Evolutionary conservation across 1,140 invertebrate genomes (phyloP).

Genomic region (Stegodyphus mimosarum): DNA sequence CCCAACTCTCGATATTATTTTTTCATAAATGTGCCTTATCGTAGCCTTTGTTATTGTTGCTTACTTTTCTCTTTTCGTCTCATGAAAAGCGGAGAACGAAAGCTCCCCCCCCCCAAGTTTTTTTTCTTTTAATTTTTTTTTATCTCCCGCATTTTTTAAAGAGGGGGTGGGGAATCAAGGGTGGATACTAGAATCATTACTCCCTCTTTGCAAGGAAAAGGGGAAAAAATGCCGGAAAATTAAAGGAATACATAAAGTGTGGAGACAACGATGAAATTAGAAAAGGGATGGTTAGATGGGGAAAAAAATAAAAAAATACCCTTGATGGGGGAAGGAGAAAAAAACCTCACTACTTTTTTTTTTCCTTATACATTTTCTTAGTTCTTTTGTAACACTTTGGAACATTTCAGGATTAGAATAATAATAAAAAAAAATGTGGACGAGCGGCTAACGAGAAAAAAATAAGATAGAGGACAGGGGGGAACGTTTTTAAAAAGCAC

Average conservation of each 20-base stretch:
- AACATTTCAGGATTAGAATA: constrained; percentile 60
- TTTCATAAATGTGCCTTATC: constrained; percentile 61
- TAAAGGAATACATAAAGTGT: constrained; percentile 61
- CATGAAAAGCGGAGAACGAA: constrained; percentile 41
- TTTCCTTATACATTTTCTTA: constrained; percentile 10
- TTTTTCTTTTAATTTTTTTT: constrained; percentile 6
- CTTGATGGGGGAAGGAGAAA: neutral
- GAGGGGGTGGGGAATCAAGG: neutral
- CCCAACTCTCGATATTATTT: constrained; percentile 56
- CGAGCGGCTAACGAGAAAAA: constrained; percentile 59
- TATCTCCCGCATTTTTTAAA: neutral
- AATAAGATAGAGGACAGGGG: constrained; percentile 22
- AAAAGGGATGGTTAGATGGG: constrained; percentile 28
- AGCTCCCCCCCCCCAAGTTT: constrained; percentile 7
- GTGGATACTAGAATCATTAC: constrained; percentile 48
- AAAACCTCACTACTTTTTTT: constrained; percentile 22
- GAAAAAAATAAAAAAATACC: constrained; percentile 1
- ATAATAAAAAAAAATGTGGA: constrained; percentile 18
- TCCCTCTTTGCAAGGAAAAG: constrained; percentile 18
- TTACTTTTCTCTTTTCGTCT: constrained; percentile 37
- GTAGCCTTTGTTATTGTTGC: constrained; percentile 59
- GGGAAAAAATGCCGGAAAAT: constrained; percentile 54
- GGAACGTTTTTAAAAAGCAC: neutral
- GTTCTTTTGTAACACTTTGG: constrained; percentile 59
- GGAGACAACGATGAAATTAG: constrained; percentile 59